A percentile compares a stretch with the other conserved stretches of the same genome.
These are phyloP conservation scores for Apamea monoglypha DNA, from an alignment of 2,888 invertebrate genomes.

Conservation along the genomic window DNA sequence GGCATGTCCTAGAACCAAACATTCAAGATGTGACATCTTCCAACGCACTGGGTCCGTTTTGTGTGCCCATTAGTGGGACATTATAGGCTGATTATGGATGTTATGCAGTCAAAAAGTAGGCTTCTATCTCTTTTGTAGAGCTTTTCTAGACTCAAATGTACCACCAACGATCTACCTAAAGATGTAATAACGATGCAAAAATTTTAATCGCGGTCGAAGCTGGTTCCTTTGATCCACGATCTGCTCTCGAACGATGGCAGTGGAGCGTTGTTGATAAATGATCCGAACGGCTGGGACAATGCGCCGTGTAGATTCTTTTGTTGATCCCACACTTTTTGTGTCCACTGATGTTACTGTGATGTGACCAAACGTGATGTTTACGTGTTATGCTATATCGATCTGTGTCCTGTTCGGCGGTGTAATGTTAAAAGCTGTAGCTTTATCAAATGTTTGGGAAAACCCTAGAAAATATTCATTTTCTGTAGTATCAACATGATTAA, in stretches of 20 bases:
- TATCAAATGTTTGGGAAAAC: not conserved
- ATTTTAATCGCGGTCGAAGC: conserved; percentile 81
- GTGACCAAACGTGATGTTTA: conserved; percentile 78
- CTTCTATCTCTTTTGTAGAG: too few relatives aligned
- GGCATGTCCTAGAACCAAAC: too few relatives aligned
- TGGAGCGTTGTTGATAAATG: conserved; percentile 89
- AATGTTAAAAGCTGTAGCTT: conserved; percentile 18
- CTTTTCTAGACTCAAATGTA: not conserved
- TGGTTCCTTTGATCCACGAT: conserved; percentile 83
- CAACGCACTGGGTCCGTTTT: too few relatives aligned
- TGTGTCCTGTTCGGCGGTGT: conserved; percentile 45
- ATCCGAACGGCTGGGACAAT: conserved; percentile 82
- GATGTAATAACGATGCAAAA: conserved; percentile 74
- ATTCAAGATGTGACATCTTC: too few relatives aligned
- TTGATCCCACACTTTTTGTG: conserved; percentile 86
- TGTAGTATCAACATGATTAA: too few relatives aligned
- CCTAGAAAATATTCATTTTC: too few relatives aligned
- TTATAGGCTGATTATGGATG: too few relatives aligned
- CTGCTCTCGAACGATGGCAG: conserved; percentile 85
- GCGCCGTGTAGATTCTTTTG: conserved; percentile 89
- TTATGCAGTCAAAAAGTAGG: too few relatives aligned
- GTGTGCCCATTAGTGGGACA: too few relatives aligned
- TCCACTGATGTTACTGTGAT: conserved; percentile 83
- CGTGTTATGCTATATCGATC: conserved; percentile 72
- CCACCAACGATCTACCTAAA: conserved; percentile 25